phyloP scores from a whole-genome alignment of 2,113 vertebrate species.

The Carollia perspicillata region DNA sequence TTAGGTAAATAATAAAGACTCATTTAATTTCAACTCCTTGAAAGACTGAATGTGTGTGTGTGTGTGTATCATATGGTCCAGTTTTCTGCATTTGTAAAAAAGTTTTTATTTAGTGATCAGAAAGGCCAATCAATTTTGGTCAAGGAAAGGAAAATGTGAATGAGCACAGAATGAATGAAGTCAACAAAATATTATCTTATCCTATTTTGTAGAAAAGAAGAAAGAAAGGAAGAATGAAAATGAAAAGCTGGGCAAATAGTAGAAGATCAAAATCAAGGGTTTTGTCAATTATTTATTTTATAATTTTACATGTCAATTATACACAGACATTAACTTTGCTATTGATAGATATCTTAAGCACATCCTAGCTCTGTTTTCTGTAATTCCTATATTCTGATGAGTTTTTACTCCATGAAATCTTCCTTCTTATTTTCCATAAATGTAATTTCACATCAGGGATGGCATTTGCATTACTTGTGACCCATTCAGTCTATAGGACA shows the following conservation, averaged over 20 bases:
- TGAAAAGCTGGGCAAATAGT: not conserved
- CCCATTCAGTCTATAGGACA: not conserved
- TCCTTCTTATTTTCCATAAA: not conserved
- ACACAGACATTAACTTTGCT: not conserved
- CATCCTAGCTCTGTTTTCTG: not conserved
- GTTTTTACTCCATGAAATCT: not conserved
- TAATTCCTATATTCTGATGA: not conserved
- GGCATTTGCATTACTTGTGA: not conserved
- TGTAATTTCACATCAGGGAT: not conserved
- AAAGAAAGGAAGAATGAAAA: not conserved
- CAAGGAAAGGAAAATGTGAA: not conserved
- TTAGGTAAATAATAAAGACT: not conserved
- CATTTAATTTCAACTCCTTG: not conserved
- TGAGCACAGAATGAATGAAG: not conserved
- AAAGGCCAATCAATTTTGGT: not conserved
- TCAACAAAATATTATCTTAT: not conserved
- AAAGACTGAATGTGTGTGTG: not conserved
- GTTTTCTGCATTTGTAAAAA: not conserved
- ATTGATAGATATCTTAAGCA: not conserved
- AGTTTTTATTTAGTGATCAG: slow-evolving; percentile 9
- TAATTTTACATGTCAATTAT: not conserved
- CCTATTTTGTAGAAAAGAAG: not conserved
- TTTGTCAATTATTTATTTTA: not conserved
- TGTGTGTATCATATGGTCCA: not conserved
- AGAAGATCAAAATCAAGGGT: not conserved